These are phyloP conservation scores for Tineola bisselliella DNA, from an alignment of 2,888 invertebrate genomes.

Conservation along the genomic window DNA sequence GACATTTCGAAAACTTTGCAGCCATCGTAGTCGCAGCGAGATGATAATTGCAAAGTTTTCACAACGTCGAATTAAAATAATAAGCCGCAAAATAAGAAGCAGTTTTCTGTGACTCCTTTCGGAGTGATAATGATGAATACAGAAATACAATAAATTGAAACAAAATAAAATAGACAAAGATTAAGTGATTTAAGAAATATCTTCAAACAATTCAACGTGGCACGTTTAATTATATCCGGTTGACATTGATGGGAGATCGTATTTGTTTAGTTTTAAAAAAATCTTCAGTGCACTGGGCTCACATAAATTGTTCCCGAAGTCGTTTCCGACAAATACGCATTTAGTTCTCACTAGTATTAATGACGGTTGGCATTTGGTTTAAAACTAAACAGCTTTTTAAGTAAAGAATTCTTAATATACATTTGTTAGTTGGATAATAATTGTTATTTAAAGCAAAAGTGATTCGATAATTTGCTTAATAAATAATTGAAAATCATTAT, in stretches of 20 bases:
- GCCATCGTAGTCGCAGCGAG: too few relatives aligned
- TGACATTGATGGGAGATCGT: conserved; percentile 23
- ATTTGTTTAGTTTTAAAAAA: conserved; percentile 42
- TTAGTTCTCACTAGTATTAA: conserved; percentile 27
- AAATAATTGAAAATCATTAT: too few relatives aligned
- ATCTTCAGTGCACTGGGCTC: conserved; percentile 41
- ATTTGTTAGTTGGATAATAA: too few relatives aligned
- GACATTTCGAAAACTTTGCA: too few relatives aligned
- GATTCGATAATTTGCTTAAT: too few relatives aligned
- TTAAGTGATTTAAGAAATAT: not conserved
- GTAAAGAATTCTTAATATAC: not conserved
- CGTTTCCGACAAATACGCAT: conserved; percentile 47
- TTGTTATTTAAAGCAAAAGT: too few relatives aligned
- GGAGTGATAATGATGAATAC: too few relatives aligned
- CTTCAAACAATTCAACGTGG: not conserved
- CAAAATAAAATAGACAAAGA: not conserved
- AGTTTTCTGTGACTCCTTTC: too few relatives aligned
- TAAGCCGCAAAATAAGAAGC: too few relatives aligned
- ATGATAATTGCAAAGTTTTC: too few relatives aligned
- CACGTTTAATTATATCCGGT: not conserved
- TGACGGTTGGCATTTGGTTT: conserved; percentile 39
- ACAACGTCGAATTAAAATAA: too few relatives aligned
- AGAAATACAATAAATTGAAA: too few relatives aligned
- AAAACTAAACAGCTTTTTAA: not conserved
- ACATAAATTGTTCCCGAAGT: conserved; percentile 47